Base-by-base conservation (phyloP, 2,113 vertebrate species). In the Erinaceus europaeus region DNA sequence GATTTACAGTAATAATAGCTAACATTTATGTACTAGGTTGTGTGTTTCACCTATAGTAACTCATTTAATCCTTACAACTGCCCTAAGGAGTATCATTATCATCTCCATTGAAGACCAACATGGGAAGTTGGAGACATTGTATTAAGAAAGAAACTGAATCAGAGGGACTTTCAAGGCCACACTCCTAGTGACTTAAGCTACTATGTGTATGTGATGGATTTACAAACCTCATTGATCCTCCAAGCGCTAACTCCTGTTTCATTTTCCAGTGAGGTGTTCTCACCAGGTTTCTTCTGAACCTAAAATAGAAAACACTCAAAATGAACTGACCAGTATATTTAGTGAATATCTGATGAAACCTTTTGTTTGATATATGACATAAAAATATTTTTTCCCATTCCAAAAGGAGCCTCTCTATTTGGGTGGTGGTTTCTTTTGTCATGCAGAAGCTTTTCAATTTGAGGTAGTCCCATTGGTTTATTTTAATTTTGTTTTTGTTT, bases 31-130 rank as follows among this genome's bases (percentile, higher is more conserved):
- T 62, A 29, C 18, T 46, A 62, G 5, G 1, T 84, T 76, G 69
- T 32, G 25, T 62, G 1, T 82, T 83, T 82, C 55, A 71, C 27
- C 14, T 57, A 7, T 73, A 76, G 73, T 90, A 68, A 32, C 25
- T 85, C 85, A 65, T 50, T 79, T 82, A 79, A 72, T 80, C 23
- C 36, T 87, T 83, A 73, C 10, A 55, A 68, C 20, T 88, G 23
- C 36, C n/a, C n/a, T 48, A 14, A 42, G 46, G 75, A 27, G 18
- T 75, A 42, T 9, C 14, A 78, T 90, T 79, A 57, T 48, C 52
- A 80, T 73, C 20, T 12, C 25, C 21, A 76, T 76, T 79, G 75
- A 84, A 62, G n/a, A n/a, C n/a, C n/a, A n/a, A n/a, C n/a, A n/a
- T n/a, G n/a, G n/a, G n/a, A n/a, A n/a, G n/a, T n/a, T 65, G 62